Conservation (phyloP, 2,113 vertebrate species). For the Orthonyx spaldingii region DNA sequence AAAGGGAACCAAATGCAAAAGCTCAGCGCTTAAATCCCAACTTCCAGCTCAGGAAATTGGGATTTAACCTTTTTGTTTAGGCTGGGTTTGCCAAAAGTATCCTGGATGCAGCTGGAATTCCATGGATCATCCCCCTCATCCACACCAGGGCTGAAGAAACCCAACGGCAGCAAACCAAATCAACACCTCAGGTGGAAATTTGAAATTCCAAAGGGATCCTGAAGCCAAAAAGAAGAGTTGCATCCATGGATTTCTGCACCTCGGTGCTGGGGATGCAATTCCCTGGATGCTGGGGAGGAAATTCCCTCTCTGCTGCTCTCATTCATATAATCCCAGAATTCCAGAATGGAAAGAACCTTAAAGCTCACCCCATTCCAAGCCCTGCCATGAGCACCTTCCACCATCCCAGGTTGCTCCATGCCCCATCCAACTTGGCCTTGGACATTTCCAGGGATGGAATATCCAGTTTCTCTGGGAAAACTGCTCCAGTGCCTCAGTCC, state of each 20-base stretch:
- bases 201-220: background rate
- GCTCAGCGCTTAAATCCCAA: background rate
- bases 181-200: accelerated
- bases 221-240: background rate
- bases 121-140: background rate
- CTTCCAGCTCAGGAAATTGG: background rate
- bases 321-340: background rate
- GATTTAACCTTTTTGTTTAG: background rate
- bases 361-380: background rate
- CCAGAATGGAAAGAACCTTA: background rate
- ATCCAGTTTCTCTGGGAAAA: background rate
- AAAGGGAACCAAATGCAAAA: background rate
- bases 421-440: background rate
- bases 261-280: background rate
- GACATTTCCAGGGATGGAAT: background rate
- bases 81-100: background rate
- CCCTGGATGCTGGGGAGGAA: background rate
- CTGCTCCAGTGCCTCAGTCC: background rate
- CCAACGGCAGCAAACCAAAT: background rate
- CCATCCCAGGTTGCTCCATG: accelerated
- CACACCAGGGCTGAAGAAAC: accelerated
- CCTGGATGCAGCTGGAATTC: background rate
- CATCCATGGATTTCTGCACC: background rate
- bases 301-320: background rate
- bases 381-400: background rate